Percentiles rank a stretch among this genome's conserved stretches.
Conservation (phyloP, 2,797 vertebrate species). For the Urocyon cinereoargenteus region DNA sequence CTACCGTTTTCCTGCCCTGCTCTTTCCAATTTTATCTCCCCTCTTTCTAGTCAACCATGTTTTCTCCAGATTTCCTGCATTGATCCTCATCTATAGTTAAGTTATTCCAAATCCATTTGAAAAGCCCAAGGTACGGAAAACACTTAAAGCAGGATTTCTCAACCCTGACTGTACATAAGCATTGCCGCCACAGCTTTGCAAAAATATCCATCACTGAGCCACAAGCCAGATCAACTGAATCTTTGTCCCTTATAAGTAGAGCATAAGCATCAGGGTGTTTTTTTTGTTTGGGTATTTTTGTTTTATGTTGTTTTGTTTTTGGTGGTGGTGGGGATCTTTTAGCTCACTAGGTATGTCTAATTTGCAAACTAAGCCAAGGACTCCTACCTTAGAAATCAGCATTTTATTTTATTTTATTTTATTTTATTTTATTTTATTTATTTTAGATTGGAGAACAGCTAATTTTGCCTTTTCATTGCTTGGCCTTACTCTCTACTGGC, state of each 20-base stretch:
- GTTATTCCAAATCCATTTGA: not conserved
- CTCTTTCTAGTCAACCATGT: not conserved
- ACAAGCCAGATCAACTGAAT: not conserved
- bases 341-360: not conserved
- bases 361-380: not conserved
- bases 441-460: not conserved
- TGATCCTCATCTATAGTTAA: not conserved
- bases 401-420: not conserved
- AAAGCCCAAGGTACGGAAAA: no score
- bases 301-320: not conserved
- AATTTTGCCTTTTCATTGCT: not conserved
- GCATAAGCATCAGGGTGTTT: not conserved
- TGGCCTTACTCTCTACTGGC: not conserved
- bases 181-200: not conserved
- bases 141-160: not conserved
- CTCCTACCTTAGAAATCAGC: not conserved
- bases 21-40: not conserved
- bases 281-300: not conserved
- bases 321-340: no score
- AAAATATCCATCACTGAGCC: not conserved
- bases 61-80: not conserved
- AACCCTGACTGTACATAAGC: not conserved
- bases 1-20: not conserved
- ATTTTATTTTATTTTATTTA: not conserved
- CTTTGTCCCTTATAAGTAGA: not conserved